Evolutionary conservation across 2,113 vertebrate genomes (phyloP).

Genomic region (Coreoperca whiteheadi): DNA sequence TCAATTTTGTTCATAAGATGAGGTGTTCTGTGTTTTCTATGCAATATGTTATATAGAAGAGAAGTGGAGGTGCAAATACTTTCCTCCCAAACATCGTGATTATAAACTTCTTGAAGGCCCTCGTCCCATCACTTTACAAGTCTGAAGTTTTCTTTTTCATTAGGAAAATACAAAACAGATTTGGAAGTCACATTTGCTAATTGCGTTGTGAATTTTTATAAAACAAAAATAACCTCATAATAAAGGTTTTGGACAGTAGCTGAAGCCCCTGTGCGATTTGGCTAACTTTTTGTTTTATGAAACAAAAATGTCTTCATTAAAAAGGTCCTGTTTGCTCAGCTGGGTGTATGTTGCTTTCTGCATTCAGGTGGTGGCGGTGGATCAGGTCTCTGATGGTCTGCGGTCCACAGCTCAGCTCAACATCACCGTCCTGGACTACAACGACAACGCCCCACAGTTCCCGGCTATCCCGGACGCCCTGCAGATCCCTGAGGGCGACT

Average conservation of each 20-base stretch:
- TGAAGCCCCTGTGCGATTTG: neutral
- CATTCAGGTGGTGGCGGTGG: slow-evolving; percentile 84
- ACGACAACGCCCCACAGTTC: slow-evolving; percentile 88
- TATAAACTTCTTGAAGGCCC: too few relatives aligned
- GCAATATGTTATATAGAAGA: too few relatives aligned
- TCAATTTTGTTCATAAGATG: too few relatives aligned
- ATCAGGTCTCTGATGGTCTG: slow-evolving; percentile 72
- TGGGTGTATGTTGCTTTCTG: neutral
- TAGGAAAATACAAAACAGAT: too few relatives aligned
- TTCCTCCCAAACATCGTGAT: too few relatives aligned
- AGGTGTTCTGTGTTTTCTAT: too few relatives aligned
- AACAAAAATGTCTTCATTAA: neutral
- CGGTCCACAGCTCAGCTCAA: slow-evolving; percentile 81
- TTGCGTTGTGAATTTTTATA: too few relatives aligned
- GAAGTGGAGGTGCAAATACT: too few relatives aligned
- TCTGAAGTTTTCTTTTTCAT: too few relatives aligned
- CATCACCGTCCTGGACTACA: slow-evolving; percentile 85
- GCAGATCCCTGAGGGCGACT: slow-evolving; percentile 73
- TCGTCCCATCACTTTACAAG: too few relatives aligned
- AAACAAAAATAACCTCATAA: too few relatives aligned
- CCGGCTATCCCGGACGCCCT: slow-evolving; percentile 71
- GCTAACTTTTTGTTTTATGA: neutral
- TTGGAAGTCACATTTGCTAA: too few relatives aligned
- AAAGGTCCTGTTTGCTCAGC: neutral
- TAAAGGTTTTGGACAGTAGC: neutral